Base-by-base conservation (phyloP, 1,140 invertebrate genomes). In the Tenebrio molitor region DNA sequence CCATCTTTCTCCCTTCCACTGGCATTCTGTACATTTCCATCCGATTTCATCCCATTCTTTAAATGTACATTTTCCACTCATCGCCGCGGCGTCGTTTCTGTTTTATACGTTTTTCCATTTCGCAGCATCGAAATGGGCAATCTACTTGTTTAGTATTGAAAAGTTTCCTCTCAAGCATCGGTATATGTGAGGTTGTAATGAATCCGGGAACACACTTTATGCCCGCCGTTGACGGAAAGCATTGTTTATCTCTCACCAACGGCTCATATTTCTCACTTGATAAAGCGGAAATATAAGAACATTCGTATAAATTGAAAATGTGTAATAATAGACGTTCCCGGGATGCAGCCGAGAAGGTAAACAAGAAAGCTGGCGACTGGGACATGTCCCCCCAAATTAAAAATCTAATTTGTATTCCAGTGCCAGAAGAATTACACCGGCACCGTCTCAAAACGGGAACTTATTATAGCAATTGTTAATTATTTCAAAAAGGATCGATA, bases 11-110 rank as follows among this genome's bases (percentile, higher is more conserved):
- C 65, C 17, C 19, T 74, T 69, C 66, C 25, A 21, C 68, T 50
- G 67, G 50, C 42, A 58, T 58, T 58, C 50, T 58, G 23, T 50
- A 69, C 42, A 6, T 50, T 74, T 74, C 68, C 68, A 41, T 67
- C 72, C 72, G 67, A 69, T 69, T 69, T 69, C 44, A 62, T 63
- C 21, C 66, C 42, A 64, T 69, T 62, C 53, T 73, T 67, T 46
- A 39, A 71, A 72, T 36, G 50, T 67, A 36, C 44, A 42, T 68
- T 64, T 36, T 64, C 39, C 25, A 62, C 46, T 67, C 50, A 63
- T 73, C 53, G 63, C 25, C 65, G 36, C 41, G 67, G 53, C 44
- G 50, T 46, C 67, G 36, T 71, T 64, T 71, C 69, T 64, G 34
- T 63, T 64, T 64, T 71, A 63, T 71, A 44, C 39, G 41, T 64